Evolutionary conservation across 2,113 vertebrate genomes (phyloP).

Genomic region (Vulpes ferrilata): DNA sequence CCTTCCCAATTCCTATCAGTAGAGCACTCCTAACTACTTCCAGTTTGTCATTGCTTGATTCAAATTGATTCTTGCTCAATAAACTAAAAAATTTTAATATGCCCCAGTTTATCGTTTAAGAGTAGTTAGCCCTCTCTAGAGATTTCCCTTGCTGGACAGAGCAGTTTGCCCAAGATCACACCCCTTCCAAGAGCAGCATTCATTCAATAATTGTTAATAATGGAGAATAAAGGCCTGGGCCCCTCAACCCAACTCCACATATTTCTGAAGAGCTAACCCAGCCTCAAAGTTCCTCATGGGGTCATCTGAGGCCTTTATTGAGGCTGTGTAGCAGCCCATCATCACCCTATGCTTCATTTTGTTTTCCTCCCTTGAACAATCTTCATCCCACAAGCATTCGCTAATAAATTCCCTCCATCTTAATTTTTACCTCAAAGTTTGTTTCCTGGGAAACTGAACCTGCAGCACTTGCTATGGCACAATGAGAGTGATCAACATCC

Average conservation of each 20-base stretch:
- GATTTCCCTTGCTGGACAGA: not conserved
- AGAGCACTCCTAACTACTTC: not conserved
- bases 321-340: not conserved
- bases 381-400: not conserved
- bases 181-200: not conserved
- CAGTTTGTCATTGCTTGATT: not conserved
- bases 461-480: not conserved
- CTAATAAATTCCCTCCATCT: not conserved
- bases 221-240: not conserved
- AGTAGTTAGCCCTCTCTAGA: not conserved
- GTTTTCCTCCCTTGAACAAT: not conserved
- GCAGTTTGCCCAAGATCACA: too few species aligned
- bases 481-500: not conserved
- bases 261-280: not conserved
- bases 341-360: not conserved
- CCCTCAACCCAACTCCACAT: not conserved
- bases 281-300: fast-evolving
- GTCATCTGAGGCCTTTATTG: not conserved
- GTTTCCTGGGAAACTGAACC: not conserved
- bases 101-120: not conserved
- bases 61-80: not conserved
- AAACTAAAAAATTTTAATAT: not conserved
- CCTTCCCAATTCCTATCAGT: not conserved
- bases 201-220: not conserved
- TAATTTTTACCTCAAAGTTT: not conserved